Evolutionary conservation across 2,113 vertebrate species (phyloP).

Genomic region (Sturnira hondurensis): DNA sequence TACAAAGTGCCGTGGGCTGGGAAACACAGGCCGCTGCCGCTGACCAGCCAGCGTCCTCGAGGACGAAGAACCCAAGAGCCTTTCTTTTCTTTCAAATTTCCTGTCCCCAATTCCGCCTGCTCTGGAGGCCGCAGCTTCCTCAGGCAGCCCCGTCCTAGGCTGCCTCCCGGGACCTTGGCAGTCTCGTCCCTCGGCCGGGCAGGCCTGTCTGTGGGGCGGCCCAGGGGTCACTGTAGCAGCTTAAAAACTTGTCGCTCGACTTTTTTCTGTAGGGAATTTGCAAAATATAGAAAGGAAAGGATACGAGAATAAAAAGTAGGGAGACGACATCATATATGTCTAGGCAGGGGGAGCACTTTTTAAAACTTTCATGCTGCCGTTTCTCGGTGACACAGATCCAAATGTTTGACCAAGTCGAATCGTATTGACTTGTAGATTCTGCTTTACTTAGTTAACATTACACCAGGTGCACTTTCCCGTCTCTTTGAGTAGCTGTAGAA

Average conservation of each 20-base stretch:
- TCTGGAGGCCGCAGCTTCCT: no score
- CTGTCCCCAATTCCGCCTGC: no score
- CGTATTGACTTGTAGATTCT: neutral
- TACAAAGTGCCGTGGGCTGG: no score
- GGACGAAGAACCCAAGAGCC: no score
- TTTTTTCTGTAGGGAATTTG: neutral
- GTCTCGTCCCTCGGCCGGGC: no score
- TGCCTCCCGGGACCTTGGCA: no score
- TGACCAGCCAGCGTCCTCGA: no score
- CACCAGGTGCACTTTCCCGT: neutral
- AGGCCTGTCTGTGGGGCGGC: no score
- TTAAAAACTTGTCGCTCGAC: neutral
- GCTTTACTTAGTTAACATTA: neutral
- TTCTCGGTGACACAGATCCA: neutral
- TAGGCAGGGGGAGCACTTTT: neutral
- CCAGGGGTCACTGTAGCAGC: neutral
- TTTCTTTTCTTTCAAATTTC: no score
- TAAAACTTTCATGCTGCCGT: neutral
- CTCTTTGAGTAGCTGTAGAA: neutral
- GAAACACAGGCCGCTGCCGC: no score
- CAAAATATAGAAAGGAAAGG: neutral
- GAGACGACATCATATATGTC: accelerated
- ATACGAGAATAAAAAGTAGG: neutral
- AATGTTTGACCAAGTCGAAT: neutral
- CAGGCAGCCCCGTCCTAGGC: no score